Base-by-base conservation (phyloP, 2,113 vertebrate genomes). In the Chloropsis cyanopogon region DNA sequence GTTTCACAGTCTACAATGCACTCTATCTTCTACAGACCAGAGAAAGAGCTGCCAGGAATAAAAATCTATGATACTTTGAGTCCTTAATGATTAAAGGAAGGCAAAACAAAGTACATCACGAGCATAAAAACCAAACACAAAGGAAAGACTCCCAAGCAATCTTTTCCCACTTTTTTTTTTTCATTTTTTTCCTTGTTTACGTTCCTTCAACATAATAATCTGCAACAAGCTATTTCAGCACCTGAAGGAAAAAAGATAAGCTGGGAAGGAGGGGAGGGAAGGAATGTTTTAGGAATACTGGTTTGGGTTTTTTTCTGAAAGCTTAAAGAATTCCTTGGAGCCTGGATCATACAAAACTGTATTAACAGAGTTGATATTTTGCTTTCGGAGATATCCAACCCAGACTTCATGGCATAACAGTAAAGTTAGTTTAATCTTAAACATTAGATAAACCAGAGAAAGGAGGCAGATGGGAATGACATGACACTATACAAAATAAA, bases 251-350 rank as follows among this genome's bases (percentile, higher is more conserved):
- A 52, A 71, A 60, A 46, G 21, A 3, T 24, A 52, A 59, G 3
- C 1, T 52, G 7, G 0, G 2, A 1, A 7, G 1, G 1, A 12
- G 19, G 8, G 3, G 3, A 33, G 16, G 6, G 14, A 31, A 59
- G 13, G 4, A 75, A 39, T 9, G 3, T 28, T 57, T 54, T 37
- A 53, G 42, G 47, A 85, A 44, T 26, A 60, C 4, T 18, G 56
- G 13, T 16, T 52, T 22, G 11, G 72, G 72, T 75, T 22, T 73
- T 71, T 11, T 52, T 11, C 16, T 76, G 42, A 83, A 88, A 86
- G 24, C 23, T 66, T 64, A 64, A 80, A 91, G 33, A 49, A 68
- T 39, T 15, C 11, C 24, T 92, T 52, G 25, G 23, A 73, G 16
- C 8, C 41, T 57, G 31, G 19, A 57, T 31, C 10, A 39, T 33